A percentile compares a stretch with the other conserved stretches of the same genome.
These are phyloP conservation scores for Lepisosteus oculatus DNA, from an alignment of 2,113 vertebrate genomes.

Conservation along the genomic window DNA sequence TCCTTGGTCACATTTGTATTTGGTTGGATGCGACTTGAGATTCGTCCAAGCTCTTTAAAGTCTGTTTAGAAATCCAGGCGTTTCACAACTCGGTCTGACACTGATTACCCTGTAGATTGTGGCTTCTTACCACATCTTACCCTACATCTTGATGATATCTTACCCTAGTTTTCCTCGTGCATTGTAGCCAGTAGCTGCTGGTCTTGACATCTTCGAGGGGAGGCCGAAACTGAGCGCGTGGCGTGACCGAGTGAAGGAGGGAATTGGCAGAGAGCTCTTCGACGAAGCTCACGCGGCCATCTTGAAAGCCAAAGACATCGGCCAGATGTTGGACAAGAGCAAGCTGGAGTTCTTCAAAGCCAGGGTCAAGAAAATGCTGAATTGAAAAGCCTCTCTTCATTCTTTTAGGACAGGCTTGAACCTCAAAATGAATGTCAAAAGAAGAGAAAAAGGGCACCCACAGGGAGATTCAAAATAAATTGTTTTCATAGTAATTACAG, in stretches of 20 bases:
- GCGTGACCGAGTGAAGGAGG: conserved; percentile 52
- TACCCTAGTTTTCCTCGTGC: background rate
- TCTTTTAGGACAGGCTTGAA: too few species aligned
- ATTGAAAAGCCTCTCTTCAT: conserved; percentile 26
- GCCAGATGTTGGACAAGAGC: conserved; percentile 36
- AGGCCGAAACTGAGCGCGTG: conserved; percentile 53
- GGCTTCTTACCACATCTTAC: too few species aligned
- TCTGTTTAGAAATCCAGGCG: too few species aligned
- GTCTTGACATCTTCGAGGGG: conserved; percentile 65
- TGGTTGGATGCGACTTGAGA: too few species aligned
- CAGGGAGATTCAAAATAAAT: too few species aligned
- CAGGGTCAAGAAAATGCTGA: conserved; percentile 47
- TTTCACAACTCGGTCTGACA: too few species aligned
- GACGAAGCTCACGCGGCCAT: conserved; percentile 51
- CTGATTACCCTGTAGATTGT: too few species aligned
- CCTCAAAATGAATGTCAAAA: too few species aligned
- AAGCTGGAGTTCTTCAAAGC: conserved; percentile 47
- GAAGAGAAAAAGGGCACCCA: too few species aligned
- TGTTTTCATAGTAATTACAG: too few species aligned
- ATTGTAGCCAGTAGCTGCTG: conserved; percentile 59
- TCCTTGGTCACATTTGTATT: too few species aligned
- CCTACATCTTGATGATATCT: background rate
- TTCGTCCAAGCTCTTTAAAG: too few species aligned
- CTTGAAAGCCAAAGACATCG: conserved; percentile 38
- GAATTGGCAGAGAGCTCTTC: conserved; percentile 49